Evolutionary conservation across 2,113 vertebrate species (phyloP).

Genomic region (Rhinopithecus roxellana): DNA sequence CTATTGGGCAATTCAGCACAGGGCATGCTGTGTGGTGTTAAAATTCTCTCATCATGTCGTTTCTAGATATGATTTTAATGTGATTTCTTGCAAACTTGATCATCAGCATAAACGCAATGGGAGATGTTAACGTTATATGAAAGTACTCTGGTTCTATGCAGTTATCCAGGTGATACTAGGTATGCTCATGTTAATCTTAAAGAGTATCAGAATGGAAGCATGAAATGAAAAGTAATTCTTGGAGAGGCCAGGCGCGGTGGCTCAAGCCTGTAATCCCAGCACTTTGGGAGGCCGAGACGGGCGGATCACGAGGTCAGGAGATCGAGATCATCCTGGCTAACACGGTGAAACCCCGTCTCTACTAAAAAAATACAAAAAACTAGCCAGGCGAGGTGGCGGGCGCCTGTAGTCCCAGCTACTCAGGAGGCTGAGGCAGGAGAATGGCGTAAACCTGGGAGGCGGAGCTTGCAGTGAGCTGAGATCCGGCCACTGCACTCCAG

Average conservation of each 20-base stretch:
- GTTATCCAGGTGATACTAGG: not conserved
- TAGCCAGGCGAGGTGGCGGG: too few species aligned
- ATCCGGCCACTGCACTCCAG: too few species aligned
- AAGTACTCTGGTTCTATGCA: not conserved
- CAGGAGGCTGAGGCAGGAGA: too few species aligned
- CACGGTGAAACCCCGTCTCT: too few species aligned
- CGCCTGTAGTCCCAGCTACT: too few species aligned
- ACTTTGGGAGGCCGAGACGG: too few species aligned
- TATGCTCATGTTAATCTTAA: not conserved
- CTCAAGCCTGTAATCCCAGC: too few species aligned
- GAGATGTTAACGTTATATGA: not conserved
- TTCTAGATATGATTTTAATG: not conserved
- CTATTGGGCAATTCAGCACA: not conserved
- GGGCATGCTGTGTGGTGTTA: not conserved
- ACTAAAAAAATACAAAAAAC: too few species aligned
- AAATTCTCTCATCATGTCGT: not conserved
- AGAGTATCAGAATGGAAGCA: constrained; percentile 4
- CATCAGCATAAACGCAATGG: not conserved
- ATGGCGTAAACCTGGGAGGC: too few species aligned
- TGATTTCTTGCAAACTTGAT: not conserved
- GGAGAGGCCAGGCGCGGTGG: not conserved
- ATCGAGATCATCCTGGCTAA: too few species aligned
- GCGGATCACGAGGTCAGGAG: too few species aligned
- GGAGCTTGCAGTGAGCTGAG: too few species aligned
- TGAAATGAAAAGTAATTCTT: not conserved